Evolutionary conservation across 2,888 invertebrate species (phyloP), one percentile per base, ranked within the genome.

Genomic region (Dendrolimus pini): DNA sequence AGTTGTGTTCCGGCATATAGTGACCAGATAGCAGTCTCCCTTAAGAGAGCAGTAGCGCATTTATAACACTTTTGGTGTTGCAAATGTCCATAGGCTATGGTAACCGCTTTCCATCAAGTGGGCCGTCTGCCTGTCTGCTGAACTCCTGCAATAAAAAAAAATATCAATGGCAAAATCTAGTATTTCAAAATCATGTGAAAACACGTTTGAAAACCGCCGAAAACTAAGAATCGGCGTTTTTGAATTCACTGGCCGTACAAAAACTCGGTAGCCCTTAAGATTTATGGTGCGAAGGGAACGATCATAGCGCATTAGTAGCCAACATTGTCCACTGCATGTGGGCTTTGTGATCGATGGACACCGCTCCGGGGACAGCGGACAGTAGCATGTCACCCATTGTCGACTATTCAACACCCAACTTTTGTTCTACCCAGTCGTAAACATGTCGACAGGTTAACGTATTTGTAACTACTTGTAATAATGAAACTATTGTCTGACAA

Each of bases 291-390:
- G 71, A 78, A 74, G 71, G 77, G 74, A 75, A 68, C 80, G 87
- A 90, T 90, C 89, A 90, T 89, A 83, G 82, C 77, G 75, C 89
- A 90, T 90, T 89, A 90, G 89, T 85, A 87, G 73, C 64, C 57
- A 61, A 68, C 74, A 78, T 89, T 89, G 87, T 89, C 75, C 86
- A 62, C 86, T 68, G 73, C 83, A 81, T 85, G 89, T 74, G 80
- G 77, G 65, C 81, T 82, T 85, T 87, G 83, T 83, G 53, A 62
- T 30, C 30, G 30, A 12, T 47, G 58, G 57, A 61, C 54, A 68
- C 69, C 71, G 76, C 68, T 71, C 65, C 60, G 64, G 65, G 68
- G 66, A 77, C 83, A 58, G 60, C 61, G 56, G 61, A 61, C 62
- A 66, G 68, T 65, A 64, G 64, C 63, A 41, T 53, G 56, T 57